These are phyloP conservation scores for Alfaro cultratus DNA, from an alignment of 2,797 vertebrate genomes.

Conservation along the genomic window DNA sequence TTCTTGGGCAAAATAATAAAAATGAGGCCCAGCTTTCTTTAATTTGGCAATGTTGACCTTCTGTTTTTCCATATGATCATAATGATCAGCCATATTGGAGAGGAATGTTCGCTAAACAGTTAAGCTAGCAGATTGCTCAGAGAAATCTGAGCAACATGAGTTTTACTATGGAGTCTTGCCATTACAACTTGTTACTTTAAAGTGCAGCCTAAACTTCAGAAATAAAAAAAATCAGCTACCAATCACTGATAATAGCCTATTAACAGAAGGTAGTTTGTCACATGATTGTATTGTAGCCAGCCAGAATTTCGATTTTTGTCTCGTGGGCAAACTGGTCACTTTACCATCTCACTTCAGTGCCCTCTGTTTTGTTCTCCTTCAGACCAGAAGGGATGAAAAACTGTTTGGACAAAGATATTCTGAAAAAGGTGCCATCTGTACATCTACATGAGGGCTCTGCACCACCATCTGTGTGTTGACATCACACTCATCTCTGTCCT, in stretches of 20 bases:
- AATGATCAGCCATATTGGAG: neutral
- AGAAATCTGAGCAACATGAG: neutral
- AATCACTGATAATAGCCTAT: neutral
- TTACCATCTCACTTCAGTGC: slow-evolving; percentile 17
- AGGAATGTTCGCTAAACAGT: neutral
- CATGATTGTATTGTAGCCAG: neutral
- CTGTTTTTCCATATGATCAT: neutral
- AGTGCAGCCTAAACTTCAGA: neutral
- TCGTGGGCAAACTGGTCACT: slow-evolving; percentile 37
- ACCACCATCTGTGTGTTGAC: slow-evolving; percentile 66
- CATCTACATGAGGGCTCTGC: slow-evolving; percentile 43
- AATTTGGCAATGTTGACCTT: neutral
- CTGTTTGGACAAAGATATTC: slow-evolving; percentile 23
- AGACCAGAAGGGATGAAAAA: slow-evolving; percentile 14
- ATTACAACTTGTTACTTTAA: neutral
- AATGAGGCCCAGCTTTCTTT: neutral
- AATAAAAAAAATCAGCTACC: neutral
- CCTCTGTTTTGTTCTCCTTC: slow-evolving; percentile 2
- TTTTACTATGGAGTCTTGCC: neutral
- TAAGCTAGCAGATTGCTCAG: neutral
- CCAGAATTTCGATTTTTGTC: neutral
- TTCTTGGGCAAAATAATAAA: neutral
- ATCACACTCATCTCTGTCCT: slow-evolving; percentile 57
- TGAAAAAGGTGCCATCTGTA: slow-evolving; percentile 62
- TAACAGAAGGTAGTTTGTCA: neutral